Evolutionary conservation across 2,797 vertebrate genomes (phyloP).

Genomic region (Mormyrops attenuatus): DNA sequence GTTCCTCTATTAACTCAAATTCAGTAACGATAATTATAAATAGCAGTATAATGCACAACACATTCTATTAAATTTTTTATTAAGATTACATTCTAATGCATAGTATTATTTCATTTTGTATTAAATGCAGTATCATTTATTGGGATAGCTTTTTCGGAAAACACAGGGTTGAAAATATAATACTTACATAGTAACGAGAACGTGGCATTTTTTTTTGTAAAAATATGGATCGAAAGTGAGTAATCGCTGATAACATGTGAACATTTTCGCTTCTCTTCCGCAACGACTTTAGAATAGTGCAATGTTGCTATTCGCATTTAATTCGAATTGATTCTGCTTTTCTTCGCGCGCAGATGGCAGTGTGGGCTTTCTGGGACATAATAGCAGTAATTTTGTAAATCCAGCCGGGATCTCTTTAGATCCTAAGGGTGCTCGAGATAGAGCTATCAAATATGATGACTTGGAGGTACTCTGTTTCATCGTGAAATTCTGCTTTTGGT

Average conservation of each 20-base stretch:
- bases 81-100: neutral
- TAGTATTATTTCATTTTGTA: neutral
- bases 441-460: neutral
- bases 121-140: neutral
- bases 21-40: neutral
- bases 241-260: neutral
- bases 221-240: neutral
- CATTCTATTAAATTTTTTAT: neutral
- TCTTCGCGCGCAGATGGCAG: neutral
- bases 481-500: neutral
- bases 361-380: neutral
- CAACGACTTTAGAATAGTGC: neutral
- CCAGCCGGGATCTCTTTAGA: neutral
- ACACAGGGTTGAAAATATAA: neutral
- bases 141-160: neutral
- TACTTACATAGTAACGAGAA: neutral
- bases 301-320: neutral
- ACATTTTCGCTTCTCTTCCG: neutral
- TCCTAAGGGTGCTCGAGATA: neutral
- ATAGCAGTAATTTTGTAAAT: neutral
- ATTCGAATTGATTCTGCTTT: neutral
- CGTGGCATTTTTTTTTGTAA: neutral
- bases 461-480: neutral
- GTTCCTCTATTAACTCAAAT: neutral
- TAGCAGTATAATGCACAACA: neutral